phyloP scores from a whole-genome alignment of 2,888 invertebrate species.

The Spatulosminthurus flaviceps region DNA sequence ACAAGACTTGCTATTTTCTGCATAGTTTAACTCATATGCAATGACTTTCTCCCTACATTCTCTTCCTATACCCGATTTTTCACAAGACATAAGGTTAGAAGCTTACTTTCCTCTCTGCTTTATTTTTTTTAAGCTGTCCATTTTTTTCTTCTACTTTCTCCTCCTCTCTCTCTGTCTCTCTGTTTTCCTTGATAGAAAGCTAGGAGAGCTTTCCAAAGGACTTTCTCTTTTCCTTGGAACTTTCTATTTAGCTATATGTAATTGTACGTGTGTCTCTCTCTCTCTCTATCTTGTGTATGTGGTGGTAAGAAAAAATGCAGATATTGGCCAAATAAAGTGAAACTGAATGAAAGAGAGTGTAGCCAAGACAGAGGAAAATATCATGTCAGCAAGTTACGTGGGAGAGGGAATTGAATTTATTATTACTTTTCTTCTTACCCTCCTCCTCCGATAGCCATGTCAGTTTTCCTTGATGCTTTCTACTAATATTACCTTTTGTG shows the following conservation, averaged over 20 bases:
- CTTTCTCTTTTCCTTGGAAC: too few relatives aligned
- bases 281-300: background rate
- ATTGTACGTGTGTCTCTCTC: too few relatives aligned
- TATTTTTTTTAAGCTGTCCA: background rate
- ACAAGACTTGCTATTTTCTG: background rate
- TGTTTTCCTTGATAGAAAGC: too few relatives aligned
- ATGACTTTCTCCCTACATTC: background rate
- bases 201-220: too few relatives aligned
- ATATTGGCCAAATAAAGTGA: background rate
- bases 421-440: background rate
- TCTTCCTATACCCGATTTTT: background rate
- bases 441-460: background rate
- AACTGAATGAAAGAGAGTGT: background rate
- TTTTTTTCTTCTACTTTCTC: background rate
- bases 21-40: background rate
- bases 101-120: background rate
- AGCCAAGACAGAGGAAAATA: background rate
- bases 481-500: background rate
- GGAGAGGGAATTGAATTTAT: constrained; percentile 1
- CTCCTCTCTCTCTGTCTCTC: background rate
- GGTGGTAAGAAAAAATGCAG: background rate
- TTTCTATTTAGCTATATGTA: too few relatives aligned
- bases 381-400: constrained; percentile 13
- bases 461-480: background rate
- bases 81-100: background rate